These are phyloP conservation scores for Coluber constrictor DNA, from an alignment of 2,797 vertebrate genomes.

Conservation along the genomic window DNA sequence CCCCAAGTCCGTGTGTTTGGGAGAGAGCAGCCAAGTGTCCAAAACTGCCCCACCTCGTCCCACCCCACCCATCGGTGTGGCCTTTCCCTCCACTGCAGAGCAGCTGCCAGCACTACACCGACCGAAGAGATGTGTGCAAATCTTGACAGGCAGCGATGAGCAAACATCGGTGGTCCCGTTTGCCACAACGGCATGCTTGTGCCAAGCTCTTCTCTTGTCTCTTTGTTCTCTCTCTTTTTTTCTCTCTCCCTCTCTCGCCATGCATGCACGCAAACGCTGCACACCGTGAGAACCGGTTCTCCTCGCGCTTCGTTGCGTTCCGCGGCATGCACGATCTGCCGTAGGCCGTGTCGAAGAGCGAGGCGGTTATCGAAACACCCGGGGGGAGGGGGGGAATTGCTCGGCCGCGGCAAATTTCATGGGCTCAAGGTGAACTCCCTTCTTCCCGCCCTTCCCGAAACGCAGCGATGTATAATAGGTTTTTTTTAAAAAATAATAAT, in stretches of 20 bases:
- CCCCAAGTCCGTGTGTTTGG: background rate
- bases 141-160: no score
- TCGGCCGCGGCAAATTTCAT: background rate
- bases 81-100: no score
- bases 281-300: no score
- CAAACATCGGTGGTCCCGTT: background rate
- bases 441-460: background rate
- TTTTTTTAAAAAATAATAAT: background rate
- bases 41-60: rapidly evolving
- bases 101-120: no score
- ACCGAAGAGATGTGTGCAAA: no score
- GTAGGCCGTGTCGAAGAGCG: background rate
- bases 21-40: background rate
- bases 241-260: background rate
- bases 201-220: background rate
- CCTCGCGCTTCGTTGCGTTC: background rate
- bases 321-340: background rate
- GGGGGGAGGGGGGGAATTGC: no score
- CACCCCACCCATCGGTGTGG: no score
- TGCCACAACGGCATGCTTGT: background rate
- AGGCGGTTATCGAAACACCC: rapidly evolving
- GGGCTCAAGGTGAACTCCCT: background rate
- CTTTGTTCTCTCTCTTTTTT: background rate
- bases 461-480: background rate
- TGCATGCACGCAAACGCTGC: background rate